phyloP scores from a whole-genome alignment of 2,888 invertebrate species.

The Hypolimnas misippus region DNA sequence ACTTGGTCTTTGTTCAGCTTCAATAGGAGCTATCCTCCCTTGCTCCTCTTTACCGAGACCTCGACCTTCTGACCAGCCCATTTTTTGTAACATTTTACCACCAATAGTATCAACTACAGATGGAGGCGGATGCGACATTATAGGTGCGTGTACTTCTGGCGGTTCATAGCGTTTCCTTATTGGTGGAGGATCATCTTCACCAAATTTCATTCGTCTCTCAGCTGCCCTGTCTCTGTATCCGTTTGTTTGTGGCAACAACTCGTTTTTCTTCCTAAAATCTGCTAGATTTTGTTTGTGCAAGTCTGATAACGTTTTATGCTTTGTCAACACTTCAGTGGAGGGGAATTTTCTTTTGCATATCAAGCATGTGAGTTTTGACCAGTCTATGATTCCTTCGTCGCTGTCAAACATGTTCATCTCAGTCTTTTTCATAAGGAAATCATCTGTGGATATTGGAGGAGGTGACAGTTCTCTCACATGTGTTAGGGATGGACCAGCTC shows the following conservation, averaged over 20 bases:
- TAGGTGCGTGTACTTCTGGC: slow-evolving; percentile 70
- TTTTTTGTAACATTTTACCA: slow-evolving; percentile 96
- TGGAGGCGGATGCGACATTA: slow-evolving; percentile 84
- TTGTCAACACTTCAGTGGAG: slow-evolving; percentile 92
- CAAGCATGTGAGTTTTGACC: slow-evolving; percentile 95
- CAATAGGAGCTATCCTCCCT: slow-evolving; percentile 96
- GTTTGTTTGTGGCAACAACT: slow-evolving; percentile 63
- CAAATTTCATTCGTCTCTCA: slow-evolving; percentile 96
- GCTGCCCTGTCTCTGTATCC: slow-evolving; percentile 97
- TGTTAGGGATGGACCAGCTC: slow-evolving; percentile 84
- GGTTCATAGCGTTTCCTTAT: slow-evolving; percentile 75
- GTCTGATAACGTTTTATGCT: slow-evolving; percentile 96
- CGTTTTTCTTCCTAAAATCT: slow-evolving; percentile 75
- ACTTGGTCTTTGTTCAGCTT: slow-evolving; percentile 87
- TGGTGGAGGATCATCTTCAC: slow-evolving; percentile 89
- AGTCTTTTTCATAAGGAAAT: slow-evolving; percentile 71
- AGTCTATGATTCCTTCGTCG: slow-evolving; percentile 93
- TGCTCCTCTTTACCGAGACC: slow-evolving; percentile 97
- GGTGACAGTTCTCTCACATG: slow-evolving; percentile 70
- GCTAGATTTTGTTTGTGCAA: slow-evolving; percentile 95
- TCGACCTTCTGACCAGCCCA: slow-evolving; percentile 99
- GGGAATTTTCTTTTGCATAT: slow-evolving; percentile 98
- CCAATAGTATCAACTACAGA: slow-evolving; percentile 96
- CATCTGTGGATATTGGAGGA: slow-evolving; percentile 61
- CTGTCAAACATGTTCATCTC: slow-evolving; percentile 85